These are phyloP conservation scores for Canis aureus DNA, from an alignment of 2,113 vertebrate species.

Conservation along the genomic window DNA sequence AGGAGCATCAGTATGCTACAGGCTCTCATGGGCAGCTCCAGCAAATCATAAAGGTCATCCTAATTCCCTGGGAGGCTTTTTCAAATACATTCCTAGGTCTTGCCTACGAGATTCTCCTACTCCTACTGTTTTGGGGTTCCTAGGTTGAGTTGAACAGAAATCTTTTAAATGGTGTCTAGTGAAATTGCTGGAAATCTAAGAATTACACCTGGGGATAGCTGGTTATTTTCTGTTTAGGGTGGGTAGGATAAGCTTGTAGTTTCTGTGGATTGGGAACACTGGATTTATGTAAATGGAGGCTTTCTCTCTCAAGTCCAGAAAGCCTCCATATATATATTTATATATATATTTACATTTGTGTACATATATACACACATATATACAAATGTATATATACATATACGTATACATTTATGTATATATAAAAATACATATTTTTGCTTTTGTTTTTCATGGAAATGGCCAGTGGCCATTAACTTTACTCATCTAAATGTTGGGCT, in stretches of 20 bases:
- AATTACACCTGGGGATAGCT: not conserved
- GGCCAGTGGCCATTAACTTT: not conserved
- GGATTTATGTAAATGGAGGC: not conserved
- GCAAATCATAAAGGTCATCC: no score
- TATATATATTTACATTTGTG: no score
- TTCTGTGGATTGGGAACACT: not conserved
- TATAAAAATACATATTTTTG: not conserved
- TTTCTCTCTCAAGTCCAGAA: no score
- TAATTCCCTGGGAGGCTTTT: not conserved
- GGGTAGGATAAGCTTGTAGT: not conserved
- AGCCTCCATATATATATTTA: no score
- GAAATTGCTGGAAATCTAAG: slow-evolving; percentile 2
- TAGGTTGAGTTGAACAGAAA: not conserved
- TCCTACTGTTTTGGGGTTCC: not conserved
- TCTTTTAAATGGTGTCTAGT: not conserved
- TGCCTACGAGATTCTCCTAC: no score
- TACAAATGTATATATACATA: no score
- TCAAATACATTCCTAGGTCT: not conserved
- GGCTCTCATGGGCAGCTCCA: not conserved
- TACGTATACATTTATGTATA: no score
- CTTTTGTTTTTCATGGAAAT: not conserved
- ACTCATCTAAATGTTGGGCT: not conserved
- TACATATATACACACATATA: no score
- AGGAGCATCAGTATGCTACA: not conserved
- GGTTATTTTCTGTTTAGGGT: not conserved